phyloP scores from a whole-genome alignment of 1,140 invertebrate species.

The Bactericera cockerelli region DNA sequence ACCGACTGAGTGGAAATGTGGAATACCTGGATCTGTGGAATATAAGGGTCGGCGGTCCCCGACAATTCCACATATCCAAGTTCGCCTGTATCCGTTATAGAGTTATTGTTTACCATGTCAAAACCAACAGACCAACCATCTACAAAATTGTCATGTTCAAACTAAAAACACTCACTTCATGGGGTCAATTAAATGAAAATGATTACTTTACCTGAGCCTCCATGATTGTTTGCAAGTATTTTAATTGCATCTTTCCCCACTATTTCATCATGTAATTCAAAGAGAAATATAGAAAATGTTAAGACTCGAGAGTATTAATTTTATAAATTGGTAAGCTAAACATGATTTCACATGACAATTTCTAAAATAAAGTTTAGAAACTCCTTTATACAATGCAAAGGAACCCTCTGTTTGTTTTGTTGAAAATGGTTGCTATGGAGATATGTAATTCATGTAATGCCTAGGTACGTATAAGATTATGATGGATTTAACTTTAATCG shows the following conservation, averaged over 20 bases:
- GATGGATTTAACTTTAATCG: no score
- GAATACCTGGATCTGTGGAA: neutral
- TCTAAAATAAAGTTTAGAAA: no score
- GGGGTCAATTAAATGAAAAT: conserved; percentile 11
- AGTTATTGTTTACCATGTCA: conserved; percentile 10
- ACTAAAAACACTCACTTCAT: conserved; percentile 10
- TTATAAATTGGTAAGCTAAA: no score
- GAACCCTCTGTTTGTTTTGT: no score
- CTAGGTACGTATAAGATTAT: no score
- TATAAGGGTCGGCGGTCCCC: neutral
- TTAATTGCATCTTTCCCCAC: conserved; percentile 36
- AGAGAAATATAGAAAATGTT: no score
- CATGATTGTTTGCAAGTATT: conserved; percentile 40
- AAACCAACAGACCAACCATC: conserved; percentile 1
- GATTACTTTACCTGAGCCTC: conserved; percentile 33
- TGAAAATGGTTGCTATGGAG: no score
- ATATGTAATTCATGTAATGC: no score
- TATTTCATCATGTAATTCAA: no score
- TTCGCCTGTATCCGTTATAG: neutral
- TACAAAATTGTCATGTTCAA: conserved; percentile 4
- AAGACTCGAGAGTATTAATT: no score
- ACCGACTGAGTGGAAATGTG: conserved; percentile 6
- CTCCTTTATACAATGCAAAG: no score
- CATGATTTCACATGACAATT: no score
- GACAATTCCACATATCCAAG: conserved; percentile 1